phyloP scores from a whole-genome alignment of 2,888 invertebrate genomes.

The Luperina nickerlii region DNA sequence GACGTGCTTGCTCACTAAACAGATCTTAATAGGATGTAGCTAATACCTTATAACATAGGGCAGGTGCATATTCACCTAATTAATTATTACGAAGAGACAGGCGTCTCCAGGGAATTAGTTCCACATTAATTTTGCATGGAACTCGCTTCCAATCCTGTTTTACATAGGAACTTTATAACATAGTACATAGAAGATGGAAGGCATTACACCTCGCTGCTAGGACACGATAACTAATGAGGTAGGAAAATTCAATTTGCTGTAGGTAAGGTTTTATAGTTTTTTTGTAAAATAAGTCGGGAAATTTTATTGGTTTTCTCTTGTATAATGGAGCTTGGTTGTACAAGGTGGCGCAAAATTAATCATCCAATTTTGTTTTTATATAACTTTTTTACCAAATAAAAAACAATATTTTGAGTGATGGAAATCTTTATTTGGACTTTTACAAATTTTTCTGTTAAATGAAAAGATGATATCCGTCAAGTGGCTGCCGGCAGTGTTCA shows the following conservation, averaged over 20 bases:
- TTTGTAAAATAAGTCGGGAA: not conserved
- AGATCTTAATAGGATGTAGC: slow-evolving; percentile 20
- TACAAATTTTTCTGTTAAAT: too few relatives aligned
- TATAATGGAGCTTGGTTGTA: too few relatives aligned
- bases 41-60: slow-evolving; percentile 19
- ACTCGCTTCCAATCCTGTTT: slow-evolving; percentile 36
- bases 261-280: not conserved
- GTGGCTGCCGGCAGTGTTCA: too few relatives aligned
- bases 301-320: not conserved
- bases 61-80: slow-evolving; percentile 51
- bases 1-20: slow-evolving; percentile 15
- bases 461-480: too few relatives aligned
- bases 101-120: slow-evolving; percentile 37
- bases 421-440: too few relatives aligned
- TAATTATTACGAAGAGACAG: slow-evolving; percentile 55
- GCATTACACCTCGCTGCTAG: not conserved
- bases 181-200: not conserved
- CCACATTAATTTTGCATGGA: slow-evolving; percentile 47
- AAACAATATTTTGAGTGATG: too few relatives aligned
- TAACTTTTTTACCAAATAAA: too few relatives aligned
- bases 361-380: too few relatives aligned
- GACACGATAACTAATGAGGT: not conserved
- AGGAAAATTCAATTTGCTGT: not conserved
- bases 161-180: slow-evolving; percentile 35
- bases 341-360: too few relatives aligned